phyloP scores from a whole-genome alignment of 1,140 invertebrate species.

The Penaeus indicus region DNA sequence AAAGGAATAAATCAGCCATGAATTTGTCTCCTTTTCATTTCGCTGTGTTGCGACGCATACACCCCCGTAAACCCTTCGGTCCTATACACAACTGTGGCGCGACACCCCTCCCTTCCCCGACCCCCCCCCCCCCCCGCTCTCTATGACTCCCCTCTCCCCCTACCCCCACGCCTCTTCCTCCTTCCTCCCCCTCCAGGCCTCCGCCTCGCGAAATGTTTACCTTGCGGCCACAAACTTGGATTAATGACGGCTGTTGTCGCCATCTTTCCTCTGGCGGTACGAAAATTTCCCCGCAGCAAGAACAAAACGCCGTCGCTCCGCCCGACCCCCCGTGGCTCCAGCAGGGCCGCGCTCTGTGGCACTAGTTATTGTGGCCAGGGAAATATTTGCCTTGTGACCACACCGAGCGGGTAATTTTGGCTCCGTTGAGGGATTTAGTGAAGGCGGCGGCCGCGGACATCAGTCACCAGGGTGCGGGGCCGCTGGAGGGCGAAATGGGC shows the following conservation, averaged over 20 bases:
- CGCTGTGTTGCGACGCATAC: too few species aligned
- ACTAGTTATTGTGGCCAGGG: slow-evolving; percentile 37
- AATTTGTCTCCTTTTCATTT: too few species aligned
- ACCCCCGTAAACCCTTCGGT: too few species aligned
- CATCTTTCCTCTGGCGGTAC: not conserved
- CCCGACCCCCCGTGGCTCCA: not conserved
- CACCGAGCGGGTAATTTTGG: slow-evolving; percentile 51
- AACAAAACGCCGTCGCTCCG: not conserved
- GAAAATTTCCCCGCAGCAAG: too few species aligned
- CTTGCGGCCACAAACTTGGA: too few species aligned
- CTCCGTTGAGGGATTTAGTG: slow-evolving; percentile 56
- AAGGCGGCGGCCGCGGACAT: slow-evolving; percentile 46
- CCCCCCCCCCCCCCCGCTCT: not conserved
- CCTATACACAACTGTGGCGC: not conserved
- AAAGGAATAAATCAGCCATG: too few species aligned
- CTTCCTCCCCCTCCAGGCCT: not conserved
- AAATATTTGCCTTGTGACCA: slow-evolving; percentile 55
- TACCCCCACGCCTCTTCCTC: not conserved
- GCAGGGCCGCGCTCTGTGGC: not conserved
- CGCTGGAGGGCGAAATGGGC: too few species aligned
- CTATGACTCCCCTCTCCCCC: not conserved
- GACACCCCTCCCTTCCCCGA: not conserved
- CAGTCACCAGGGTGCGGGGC: slow-evolving; percentile 3
- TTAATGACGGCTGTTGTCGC: too few species aligned
- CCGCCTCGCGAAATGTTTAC: not conserved